Evolutionary conservation across 2,797 vertebrate species (phyloP).

Genomic region (Ptychobarbus kaznakovi): DNA sequence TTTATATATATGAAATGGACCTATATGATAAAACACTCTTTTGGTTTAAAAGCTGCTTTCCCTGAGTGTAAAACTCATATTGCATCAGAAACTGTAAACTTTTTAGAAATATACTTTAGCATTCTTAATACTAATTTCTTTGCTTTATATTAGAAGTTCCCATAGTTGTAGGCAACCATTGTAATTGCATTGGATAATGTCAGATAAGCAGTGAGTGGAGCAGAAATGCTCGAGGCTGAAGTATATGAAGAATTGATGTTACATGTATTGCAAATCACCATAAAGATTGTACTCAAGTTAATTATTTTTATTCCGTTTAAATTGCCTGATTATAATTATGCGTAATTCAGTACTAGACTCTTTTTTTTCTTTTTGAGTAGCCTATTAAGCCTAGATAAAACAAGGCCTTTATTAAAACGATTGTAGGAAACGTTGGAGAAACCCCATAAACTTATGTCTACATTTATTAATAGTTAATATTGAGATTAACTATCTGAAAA

Average conservation of each 20-base stretch:
- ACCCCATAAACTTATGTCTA: background rate
- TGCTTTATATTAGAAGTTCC: background rate
- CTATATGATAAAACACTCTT: background rate
- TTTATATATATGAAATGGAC: background rate
- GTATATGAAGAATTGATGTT: constrained; percentile 8
- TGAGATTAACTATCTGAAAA: background rate
- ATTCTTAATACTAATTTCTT: background rate
- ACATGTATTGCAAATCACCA: constrained; percentile 7
- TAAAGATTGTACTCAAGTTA: constrained; percentile 1
- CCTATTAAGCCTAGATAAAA: background rate
- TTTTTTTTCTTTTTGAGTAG: background rate
- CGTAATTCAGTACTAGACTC: background rate
- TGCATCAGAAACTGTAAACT: background rate
- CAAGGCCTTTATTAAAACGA: background rate
- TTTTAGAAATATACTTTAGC: background rate
- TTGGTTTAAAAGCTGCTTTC: background rate
- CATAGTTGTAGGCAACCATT: background rate
- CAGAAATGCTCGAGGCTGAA: background rate
- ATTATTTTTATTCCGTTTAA: constrained; percentile 25
- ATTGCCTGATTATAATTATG: constrained; percentile 4
- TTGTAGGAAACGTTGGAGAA: background rate
- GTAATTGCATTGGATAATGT: background rate
- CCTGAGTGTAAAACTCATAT: background rate
- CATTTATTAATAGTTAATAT: background rate
- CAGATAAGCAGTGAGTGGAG: background rate